phyloP scores from a whole-genome alignment of 2,797 vertebrate genomes.

The Mormyrus proboscirostris region DNA sequence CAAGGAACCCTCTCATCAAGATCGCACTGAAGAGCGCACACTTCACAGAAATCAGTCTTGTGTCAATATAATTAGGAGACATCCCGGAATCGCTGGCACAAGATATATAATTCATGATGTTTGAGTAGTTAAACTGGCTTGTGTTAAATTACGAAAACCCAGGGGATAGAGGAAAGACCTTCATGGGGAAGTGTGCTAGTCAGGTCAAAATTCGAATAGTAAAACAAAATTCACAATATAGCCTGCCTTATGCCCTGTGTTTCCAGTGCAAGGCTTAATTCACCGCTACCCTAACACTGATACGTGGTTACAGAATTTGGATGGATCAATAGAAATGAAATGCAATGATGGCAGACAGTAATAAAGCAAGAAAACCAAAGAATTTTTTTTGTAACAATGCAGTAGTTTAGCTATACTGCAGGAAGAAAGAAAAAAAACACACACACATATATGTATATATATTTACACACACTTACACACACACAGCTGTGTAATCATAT shows the following conservation, averaged over 20 bases:
- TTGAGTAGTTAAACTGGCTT: conserved; percentile 8
- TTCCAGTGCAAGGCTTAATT: background rate
- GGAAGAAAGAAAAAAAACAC: background rate
- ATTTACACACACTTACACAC: no score
- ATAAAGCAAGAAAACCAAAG: background rate
- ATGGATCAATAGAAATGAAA: background rate
- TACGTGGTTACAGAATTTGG: background rate
- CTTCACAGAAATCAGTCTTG: conserved; percentile 5
- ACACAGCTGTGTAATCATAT: no score
- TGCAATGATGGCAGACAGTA: background rate
- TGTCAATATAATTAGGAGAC: conserved; percentile 15
- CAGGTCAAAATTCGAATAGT: background rate
- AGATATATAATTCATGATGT: conserved; percentile 20
- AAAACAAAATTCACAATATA: background rate
- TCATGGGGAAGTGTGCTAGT: background rate
- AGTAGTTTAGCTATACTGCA: background rate
- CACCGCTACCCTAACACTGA: background rate
- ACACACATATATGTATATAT: background rate
- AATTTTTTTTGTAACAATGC: background rate
- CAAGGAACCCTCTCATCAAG: background rate
- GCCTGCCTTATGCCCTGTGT: background rate
- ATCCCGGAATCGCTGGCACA: background rate
- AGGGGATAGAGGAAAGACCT: background rate
- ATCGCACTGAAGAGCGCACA: background rate
- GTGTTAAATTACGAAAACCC: conserved; percentile 1